Base-by-base conservation (phyloP, 2,888 invertebrate species). In the Auanema freiburgensis region DNA sequence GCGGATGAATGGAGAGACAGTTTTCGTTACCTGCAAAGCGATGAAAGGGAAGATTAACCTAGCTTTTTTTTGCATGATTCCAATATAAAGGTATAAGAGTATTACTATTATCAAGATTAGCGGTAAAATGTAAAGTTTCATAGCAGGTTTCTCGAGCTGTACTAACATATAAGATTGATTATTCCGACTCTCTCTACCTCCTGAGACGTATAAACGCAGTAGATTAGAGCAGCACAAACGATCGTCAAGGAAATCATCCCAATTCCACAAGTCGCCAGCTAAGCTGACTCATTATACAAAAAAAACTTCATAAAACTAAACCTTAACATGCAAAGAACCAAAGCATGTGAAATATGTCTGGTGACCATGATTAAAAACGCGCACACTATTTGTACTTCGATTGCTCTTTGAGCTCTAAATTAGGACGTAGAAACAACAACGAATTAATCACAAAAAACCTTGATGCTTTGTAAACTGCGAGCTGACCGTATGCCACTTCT, bases 291-390 rank as follows among this genome's bases (percentile, higher is more conserved):
- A n/a, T n/a, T n/a, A n/a, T n/a, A n/a, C n/a, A n/a, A n/a, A 52
- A 21, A 21, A 2, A 52, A 21, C n/a, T 8, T 0, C 25, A 24
- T 4, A 16, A 49, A 40, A 14, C 12, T 54, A 42, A 18, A 73
- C 73, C 65, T 69, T 70, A 2, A 72, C 72, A 57, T 76, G 76
- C 52, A 76, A 65, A 11, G 55, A 66, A 33, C 73, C 73, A 57
- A 73, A 76, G 44, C 73, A 69, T 1, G 76, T 76, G 25, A 61
- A 67, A 64, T 76, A 76, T 2, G 70, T 61, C 16, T 61, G 65
- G 57, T 76, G 76, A 12, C 70, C 60, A 61, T 76, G 76, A 46
- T 76, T 76, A 66, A 76, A 76, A 57, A 72, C 71, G 16, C 72
- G 71, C 42, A 75, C 66, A 44, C 66, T 66, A 25, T 68, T 63